Conservation (phyloP, 2,888 invertebrate genomes). For the Bellardia bayeri region DNA sequence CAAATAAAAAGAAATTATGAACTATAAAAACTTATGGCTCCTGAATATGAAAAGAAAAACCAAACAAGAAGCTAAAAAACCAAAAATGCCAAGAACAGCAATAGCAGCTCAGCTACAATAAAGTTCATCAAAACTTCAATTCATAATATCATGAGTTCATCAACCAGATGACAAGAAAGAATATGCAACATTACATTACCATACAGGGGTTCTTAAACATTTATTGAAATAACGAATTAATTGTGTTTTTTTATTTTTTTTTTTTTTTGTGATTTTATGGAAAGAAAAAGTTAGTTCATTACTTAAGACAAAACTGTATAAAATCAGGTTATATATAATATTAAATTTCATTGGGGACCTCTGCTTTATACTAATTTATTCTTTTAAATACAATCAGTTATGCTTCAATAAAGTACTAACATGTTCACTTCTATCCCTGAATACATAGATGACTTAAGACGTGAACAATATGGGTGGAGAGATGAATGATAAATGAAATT, state of each 20-base stretch:
- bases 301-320: too few relatives aligned
- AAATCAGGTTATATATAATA: too few relatives aligned
- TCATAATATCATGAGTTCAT: conserved; percentile 35
- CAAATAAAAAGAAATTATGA: neutral
- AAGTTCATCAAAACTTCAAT: conserved; percentile 9
- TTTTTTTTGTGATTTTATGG: too few relatives aligned
- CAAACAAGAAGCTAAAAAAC: conserved; percentile 2
- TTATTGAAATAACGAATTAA: neutral
- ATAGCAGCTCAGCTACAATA: neutral
- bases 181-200: neutral
- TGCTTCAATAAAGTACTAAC: conserved; percentile 22
- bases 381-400: conserved; percentile 30
- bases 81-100: conserved; percentile 6
- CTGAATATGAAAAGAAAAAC: conserved; percentile 1
- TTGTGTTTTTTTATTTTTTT: too few relatives aligned
- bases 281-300: too few relatives aligned
- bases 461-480: neutral
- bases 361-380: neutral
- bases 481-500: neutral
- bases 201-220: neutral
- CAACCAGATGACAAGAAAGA: conserved; percentile 29
- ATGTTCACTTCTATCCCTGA: conserved; percentile 1
- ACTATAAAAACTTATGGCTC: neutral
- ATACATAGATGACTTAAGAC: conserved; percentile 1
- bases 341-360: neutral